phyloP scores from a whole-genome alignment of 2,888 invertebrate species.

The Automeris io region DNA sequence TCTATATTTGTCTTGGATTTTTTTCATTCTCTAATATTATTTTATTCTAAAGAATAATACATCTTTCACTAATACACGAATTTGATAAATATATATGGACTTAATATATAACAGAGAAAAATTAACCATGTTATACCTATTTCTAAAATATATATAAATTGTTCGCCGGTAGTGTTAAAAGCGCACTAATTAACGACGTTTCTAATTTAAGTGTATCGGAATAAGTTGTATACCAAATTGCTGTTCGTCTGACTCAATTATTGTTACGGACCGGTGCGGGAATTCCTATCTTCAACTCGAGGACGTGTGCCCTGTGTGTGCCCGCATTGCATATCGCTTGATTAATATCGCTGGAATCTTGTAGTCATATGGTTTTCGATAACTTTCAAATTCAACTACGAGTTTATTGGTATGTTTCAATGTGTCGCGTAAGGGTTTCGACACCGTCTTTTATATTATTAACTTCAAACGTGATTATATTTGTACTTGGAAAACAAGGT shows the following conservation, averaged over 20 bases:
- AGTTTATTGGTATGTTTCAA: conserved; percentile 23
- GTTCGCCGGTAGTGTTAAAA: not conserved
- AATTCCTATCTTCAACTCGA: conserved; percentile 60
- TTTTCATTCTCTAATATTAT: no score
- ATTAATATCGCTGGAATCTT: conserved; percentile 56
- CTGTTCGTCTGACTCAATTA: conserved; percentile 58
- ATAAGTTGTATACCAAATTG: conserved; percentile 26
- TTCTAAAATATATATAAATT: no score
- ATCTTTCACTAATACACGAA: no score
- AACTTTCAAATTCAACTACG: conserved; percentile 44
- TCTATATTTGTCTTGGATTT: no score
- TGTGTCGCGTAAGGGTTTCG: conserved; percentile 12
- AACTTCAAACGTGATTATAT: not conserved
- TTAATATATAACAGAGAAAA: not conserved
- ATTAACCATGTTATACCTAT: no score
- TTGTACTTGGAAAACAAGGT: not conserved
- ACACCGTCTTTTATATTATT: conserved; percentile 12
- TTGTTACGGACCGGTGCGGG: conserved; percentile 48
- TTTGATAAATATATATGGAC: no score
- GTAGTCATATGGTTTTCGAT: conserved; percentile 45
- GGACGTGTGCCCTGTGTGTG: conserved; percentile 35
- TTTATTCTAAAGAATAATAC: no score
- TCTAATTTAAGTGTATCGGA: conserved; percentile 3
- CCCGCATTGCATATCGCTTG: conserved; percentile 59
- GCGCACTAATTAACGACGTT: not conserved